These are phyloP conservation scores for Rotaria macrura DNA, from an alignment of 2,888 invertebrate genomes.

Conservation along the genomic window DNA sequence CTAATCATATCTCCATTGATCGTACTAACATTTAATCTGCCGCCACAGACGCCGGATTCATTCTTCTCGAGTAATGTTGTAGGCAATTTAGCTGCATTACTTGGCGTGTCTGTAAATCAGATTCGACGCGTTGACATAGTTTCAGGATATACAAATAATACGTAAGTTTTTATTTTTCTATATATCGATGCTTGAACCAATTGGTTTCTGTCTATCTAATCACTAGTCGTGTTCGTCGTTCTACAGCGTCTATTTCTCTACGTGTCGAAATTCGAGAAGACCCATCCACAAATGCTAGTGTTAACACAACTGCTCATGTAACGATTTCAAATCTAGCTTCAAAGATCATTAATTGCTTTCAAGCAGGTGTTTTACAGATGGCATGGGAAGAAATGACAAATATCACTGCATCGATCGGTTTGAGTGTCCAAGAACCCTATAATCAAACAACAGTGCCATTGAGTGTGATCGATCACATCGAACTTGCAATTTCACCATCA, in stretches of 20 bases:
- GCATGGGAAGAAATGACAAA: neutral
- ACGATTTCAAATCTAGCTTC: neutral
- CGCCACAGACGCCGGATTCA: neutral
- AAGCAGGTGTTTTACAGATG: neutral
- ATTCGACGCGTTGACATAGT: slow-evolving; percentile 29
- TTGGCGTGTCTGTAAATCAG: neutral
- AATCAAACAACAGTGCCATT: neutral
- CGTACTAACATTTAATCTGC: slow-evolving; percentile 24
- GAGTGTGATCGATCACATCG: neutral
- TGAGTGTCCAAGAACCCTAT: neutral
- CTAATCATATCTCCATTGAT: slow-evolving; percentile 18
- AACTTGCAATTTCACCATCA: neutral
- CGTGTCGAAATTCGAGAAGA: slow-evolving; percentile 9
- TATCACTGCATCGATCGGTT: too few species aligned
- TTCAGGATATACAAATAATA: neutral
- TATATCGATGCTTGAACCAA: neutral
- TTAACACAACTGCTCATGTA: neutral
- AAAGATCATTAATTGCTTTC: neutral
- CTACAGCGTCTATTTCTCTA: neutral
- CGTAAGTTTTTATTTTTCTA: neutral
- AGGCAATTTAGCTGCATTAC: slow-evolving; percentile 24
- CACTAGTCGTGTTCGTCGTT: neutral
- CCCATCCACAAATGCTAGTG: neutral
- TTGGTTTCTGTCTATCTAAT: too few species aligned
- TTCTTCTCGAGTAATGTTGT: slow-evolving; percentile 22